These are phyloP conservation scores for Psylliodes chrysocephalus DNA, from an alignment of 2,888 invertebrate genomes.

Conservation along the genomic window DNA sequence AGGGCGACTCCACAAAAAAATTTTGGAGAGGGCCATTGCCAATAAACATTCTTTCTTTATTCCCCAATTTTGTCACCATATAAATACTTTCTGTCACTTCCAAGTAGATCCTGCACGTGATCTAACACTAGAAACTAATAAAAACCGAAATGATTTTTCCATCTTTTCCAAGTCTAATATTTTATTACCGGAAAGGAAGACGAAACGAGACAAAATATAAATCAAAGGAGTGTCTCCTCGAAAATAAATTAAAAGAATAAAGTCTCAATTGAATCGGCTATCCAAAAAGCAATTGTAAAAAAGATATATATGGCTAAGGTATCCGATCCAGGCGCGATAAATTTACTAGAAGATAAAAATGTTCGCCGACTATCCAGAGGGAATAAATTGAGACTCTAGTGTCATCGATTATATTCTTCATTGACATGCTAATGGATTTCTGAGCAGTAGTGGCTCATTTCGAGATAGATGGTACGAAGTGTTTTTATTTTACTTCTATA, in stretches of 20 bases:
- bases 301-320: conserved; percentile 56
- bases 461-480: too few species aligned
- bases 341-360: conserved; percentile 59
- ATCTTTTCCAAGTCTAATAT: conserved; percentile 4
- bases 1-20: too few species aligned
- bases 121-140: background rate
- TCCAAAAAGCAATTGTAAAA: conserved; percentile 57
- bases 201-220: conserved; percentile 24
- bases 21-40: too few species aligned
- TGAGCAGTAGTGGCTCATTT: background rate
- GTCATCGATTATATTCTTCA: conserved; percentile 57
- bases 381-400: conserved; percentile 58
- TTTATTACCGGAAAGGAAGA: conserved; percentile 16
- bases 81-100: background rate
- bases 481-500: too few species aligned
- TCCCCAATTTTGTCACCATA: too few species aligned
- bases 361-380: conserved; percentile 53
- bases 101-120: background rate
- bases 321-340: conserved; percentile 58
- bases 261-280: conserved; percentile 42
- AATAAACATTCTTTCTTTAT: too few species aligned
- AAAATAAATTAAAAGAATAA: conserved; percentile 38
- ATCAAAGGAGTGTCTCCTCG: conserved; percentile 28
- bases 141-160: background rate
- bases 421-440: conserved; percentile 52